A percentile compares a stretch with the other conserved stretches of the same genome.
These are phyloP conservation scores for Acanthurus leucopareius DNA, from an alignment of 2,797 vertebrate species.

Conservation along the genomic window DNA sequence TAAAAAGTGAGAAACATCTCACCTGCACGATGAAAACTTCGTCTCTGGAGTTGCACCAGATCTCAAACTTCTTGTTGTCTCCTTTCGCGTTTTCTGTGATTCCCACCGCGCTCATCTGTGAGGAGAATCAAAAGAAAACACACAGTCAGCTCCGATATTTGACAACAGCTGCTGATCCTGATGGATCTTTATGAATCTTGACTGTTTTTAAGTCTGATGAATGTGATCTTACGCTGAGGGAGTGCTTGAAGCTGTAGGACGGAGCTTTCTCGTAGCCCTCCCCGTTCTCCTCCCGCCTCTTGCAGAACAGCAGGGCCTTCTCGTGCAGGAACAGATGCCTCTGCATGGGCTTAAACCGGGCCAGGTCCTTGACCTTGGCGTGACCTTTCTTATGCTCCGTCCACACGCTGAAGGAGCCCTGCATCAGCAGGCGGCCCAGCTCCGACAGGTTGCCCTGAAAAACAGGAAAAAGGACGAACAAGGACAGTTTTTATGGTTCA, in stretches of 20 bases:
- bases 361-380: slow-evolving; percentile 96
- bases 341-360: slow-evolving; percentile 98
- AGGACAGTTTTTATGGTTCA: too few relatives aligned
- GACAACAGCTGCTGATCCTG: too few relatives aligned
- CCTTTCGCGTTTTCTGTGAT: slow-evolving; percentile 97
- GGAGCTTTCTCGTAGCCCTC: slow-evolving; percentile 99
- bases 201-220: accelerated
- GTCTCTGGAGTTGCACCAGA: slow-evolving; percentile 97
- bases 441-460: slow-evolving; percentile 93
- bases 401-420: slow-evolving; percentile 98
- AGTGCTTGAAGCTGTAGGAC: slow-evolving; percentile 98
- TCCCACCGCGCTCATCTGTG: slow-evolving; percentile 95
- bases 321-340: slow-evolving; percentile 96
- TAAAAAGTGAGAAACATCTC: background rate
- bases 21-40: slow-evolving; percentile 98
- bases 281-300: slow-evolving; percentile 95
- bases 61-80: slow-evolving; percentile 97
- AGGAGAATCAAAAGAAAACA: background rate
- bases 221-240: slow-evolving; percentile 89
- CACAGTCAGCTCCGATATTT: background rate
- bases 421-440: slow-evolving; percentile 95
- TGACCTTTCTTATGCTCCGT: slow-evolving; percentile 97
- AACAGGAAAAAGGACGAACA: background rate
- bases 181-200: accelerated
- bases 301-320: slow-evolving; percentile 97